Evolutionary conservation across 2,797 vertebrate species (phyloP).

Genomic region (Agapornis canus): DNA sequence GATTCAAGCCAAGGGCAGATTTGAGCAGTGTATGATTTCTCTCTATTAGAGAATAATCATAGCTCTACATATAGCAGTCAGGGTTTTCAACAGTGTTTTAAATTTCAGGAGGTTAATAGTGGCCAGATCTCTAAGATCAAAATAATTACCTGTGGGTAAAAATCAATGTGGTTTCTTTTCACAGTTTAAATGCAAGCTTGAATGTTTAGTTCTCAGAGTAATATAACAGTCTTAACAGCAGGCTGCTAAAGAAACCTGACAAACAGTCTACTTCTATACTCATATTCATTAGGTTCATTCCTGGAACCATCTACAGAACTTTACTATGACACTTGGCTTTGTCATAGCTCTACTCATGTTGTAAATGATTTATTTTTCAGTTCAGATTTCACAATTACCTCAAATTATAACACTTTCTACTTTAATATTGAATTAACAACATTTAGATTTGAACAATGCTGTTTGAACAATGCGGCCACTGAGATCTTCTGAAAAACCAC

Average conservation of each 20-base stretch:
- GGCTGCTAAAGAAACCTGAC: background rate
- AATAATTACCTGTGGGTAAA: background rate
- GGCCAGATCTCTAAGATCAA: background rate
- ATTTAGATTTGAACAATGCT: background rate
- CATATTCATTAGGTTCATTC: background rate
- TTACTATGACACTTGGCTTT: background rate
- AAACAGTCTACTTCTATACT: background rate
- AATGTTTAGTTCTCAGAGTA: background rate
- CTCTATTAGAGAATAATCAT: background rate
- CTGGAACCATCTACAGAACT: background rate
- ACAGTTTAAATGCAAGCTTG: background rate
- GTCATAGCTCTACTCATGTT: background rate
- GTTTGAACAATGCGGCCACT: background rate
- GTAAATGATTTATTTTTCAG: background rate
- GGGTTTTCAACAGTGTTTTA: background rate
- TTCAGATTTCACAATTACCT: background rate
- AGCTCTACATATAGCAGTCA: background rate
- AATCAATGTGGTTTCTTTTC: accelerated
- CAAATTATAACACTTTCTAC: background rate
- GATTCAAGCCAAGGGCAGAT: background rate
- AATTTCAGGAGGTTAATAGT: background rate
- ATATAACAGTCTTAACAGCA: background rate
- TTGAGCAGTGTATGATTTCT: background rate
- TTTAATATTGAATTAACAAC: background rate
- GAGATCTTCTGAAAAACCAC: background rate